Conservation (phyloP, 2,888 invertebrate species). For the Erebia aethiops region DNA sequence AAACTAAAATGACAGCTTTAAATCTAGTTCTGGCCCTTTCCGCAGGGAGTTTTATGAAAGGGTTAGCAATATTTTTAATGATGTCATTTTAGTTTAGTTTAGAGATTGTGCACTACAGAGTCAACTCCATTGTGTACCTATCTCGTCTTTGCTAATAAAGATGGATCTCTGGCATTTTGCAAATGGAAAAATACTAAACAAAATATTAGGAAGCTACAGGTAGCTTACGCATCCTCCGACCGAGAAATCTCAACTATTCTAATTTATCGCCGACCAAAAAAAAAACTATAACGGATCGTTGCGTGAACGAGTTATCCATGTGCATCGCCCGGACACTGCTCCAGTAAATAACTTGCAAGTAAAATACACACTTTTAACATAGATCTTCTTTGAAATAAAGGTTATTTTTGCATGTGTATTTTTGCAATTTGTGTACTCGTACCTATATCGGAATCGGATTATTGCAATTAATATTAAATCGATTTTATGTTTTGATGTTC, state of each 20-base stretch:
- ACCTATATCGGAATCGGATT: conserved; percentile 61
- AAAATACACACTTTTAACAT: conserved; percentile 33
- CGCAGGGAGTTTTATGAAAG: too few relatives aligned
- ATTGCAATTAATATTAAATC: conserved; percentile 49
- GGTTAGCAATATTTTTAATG: too few relatives aligned
- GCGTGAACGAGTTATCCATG: conserved; percentile 73
- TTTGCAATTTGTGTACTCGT: conserved; percentile 47
- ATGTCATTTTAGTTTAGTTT: too few relatives aligned
- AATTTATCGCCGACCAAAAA: conserved; percentile 44
- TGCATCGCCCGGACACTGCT: conserved; percentile 68
- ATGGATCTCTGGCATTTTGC: too few relatives aligned
- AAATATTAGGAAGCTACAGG: background rate
- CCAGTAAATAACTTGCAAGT: conserved; percentile 9
- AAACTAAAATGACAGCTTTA: too few relatives aligned
- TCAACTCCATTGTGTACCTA: too few relatives aligned
- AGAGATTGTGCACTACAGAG: too few relatives aligned
- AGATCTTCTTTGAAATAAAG: conserved; percentile 38
- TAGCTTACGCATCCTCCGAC: conserved; percentile 31
- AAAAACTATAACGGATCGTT: conserved; percentile 55
- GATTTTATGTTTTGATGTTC: conserved; percentile 37
- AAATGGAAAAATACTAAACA: too few relatives aligned
- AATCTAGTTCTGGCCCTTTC: too few relatives aligned
- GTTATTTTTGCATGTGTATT: conserved; percentile 37
- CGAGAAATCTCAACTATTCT: conserved; percentile 44
- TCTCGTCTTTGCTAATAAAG: too few relatives aligned